phyloP scores from a whole-genome alignment of 1,140 invertebrate species.

The Drosophila baimaii region DNA sequence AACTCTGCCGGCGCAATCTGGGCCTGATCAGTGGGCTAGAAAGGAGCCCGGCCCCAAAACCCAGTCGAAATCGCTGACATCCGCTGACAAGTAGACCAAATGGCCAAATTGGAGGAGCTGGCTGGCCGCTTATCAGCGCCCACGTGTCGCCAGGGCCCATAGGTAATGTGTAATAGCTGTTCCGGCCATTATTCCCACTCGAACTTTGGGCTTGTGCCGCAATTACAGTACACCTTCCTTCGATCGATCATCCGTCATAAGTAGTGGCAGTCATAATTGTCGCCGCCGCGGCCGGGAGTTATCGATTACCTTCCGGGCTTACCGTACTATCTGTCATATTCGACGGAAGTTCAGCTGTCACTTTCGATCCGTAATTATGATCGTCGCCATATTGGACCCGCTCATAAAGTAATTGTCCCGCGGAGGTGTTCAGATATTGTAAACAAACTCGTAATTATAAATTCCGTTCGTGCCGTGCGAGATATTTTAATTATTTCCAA shows the following conservation, averaged over 20 bases:
- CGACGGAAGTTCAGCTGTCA: conserved; percentile 70
- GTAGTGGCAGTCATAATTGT: conserved; percentile 35
- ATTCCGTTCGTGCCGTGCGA: conserved; percentile 42
- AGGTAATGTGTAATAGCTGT: conserved; percentile 61
- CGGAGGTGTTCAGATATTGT: conserved; percentile 27
- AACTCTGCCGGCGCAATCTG: conserved; percentile 43
- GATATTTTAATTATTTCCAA: conserved; percentile 81
- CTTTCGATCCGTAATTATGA: conserved; percentile 77
- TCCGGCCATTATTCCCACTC: conserved; percentile 69
- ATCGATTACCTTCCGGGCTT: conserved; percentile 52
- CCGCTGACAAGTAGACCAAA: conserved; percentile 46
- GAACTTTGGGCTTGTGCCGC: conserved; percentile 59
- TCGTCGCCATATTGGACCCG: conserved; percentile 64
- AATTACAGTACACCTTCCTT: conserved; percentile 70
- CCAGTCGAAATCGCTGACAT: conserved; percentile 72
- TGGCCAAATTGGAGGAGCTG: conserved; percentile 25
- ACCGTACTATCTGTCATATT: conserved; percentile 24
- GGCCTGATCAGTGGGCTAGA: conserved; percentile 15
- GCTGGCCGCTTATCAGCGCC: conserved; percentile 68
- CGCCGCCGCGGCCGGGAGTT: conserved; percentile 33
- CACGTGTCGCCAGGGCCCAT: conserved; percentile 63
- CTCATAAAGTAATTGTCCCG: conserved; percentile 75
- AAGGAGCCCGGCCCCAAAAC: conserved; percentile 29
- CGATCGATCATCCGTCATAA: conserved; percentile 42
- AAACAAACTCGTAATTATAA: conserved; percentile 54